Evolutionary conservation across 2,797 vertebrate species (phyloP).

Genomic region (Poliocrania exsul): DNA sequence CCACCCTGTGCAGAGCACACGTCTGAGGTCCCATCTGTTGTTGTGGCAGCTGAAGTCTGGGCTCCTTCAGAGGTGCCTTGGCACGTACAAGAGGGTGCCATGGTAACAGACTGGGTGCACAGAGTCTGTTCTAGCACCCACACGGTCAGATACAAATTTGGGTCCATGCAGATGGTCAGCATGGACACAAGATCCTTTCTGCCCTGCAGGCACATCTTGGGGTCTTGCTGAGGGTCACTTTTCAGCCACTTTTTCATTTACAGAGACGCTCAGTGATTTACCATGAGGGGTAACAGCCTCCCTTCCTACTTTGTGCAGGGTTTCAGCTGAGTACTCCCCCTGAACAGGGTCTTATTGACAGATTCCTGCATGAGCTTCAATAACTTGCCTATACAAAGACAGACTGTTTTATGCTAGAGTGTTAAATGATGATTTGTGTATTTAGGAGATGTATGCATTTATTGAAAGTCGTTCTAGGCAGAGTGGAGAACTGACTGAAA

Average conservation of each 20-base stretch:
- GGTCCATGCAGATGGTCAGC: not conserved
- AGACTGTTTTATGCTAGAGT: not conserved
- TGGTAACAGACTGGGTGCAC: not conserved
- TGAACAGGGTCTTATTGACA: not conserved
- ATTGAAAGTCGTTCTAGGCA: slow-evolving; percentile 45
- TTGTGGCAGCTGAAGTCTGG: not conserved
- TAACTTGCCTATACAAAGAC: slow-evolving; percentile 15
- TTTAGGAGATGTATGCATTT: slow-evolving; percentile 37
- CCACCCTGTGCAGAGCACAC: not conserved
- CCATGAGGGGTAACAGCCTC: not conserved
- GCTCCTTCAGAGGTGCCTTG: not conserved
- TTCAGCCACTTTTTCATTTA: not conserved
- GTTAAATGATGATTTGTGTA: slow-evolving; percentile 56
- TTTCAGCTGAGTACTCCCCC: not conserved
- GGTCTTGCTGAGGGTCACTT: not conserved
- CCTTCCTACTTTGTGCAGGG: not conserved
- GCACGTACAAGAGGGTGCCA: not conserved
- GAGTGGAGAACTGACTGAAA: slow-evolving; percentile 12
- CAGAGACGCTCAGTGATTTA: not conserved
- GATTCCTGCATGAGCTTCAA: not conserved
- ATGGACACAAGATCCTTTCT: not conserved
- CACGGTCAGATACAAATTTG: not conserved
- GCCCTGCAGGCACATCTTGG: not conserved
- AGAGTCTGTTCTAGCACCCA: not conserved
- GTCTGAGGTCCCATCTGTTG: not conserved